Evolutionary conservation across 2,888 invertebrate genomes (phyloP), one percentile per base, ranked within the genome.

Genomic region (Halictus ligatus): DNA sequence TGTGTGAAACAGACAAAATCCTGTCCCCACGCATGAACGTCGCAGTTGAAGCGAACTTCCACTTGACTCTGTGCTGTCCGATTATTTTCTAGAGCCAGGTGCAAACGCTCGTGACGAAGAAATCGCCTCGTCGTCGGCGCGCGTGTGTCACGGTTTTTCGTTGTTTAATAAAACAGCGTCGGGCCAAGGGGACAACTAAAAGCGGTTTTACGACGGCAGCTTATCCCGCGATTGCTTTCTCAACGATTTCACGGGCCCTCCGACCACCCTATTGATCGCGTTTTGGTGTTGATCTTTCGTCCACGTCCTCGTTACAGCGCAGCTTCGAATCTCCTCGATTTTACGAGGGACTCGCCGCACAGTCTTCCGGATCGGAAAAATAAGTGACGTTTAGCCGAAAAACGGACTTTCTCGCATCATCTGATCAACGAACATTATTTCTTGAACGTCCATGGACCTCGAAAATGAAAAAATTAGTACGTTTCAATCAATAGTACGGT

Each of bases 231-330:
- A 83, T 78, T 58, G 67, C 50, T 71, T 60, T 35, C 48, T 67
- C 48, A 83, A 60, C 58, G 77, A 73, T 74, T 69, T 83, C 58
- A 78, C 58, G 73, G 40, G 64, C 40, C 58, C 74, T 40, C 78
- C 48, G 54, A 50, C 54, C 69, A 40, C 25, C 48, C 74, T 74
- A 83, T 83, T 60, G 84, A 84, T 84, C 85, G 79, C 76, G 72
- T 77, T 29, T 85, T 77, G 18, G 64, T 84, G 84, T 85, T 85
- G 85, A 85, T 85, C 85, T 85, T 80, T 80, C 85, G 48, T 60
- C 75, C 54, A 48, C 54, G 75, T 21, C 76, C 80, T 73, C 69
- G 84, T 74, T 74, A 69, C 76, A 6, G 29, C 13, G 48, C 48
- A 78, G 73, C 69, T 75, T 64, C 46, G 46, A 29, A 72, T 79